These are phyloP conservation scores for Drosophila pegasa DNA, from an alignment of 2,888 invertebrate species.

Conservation along the genomic window DNA sequence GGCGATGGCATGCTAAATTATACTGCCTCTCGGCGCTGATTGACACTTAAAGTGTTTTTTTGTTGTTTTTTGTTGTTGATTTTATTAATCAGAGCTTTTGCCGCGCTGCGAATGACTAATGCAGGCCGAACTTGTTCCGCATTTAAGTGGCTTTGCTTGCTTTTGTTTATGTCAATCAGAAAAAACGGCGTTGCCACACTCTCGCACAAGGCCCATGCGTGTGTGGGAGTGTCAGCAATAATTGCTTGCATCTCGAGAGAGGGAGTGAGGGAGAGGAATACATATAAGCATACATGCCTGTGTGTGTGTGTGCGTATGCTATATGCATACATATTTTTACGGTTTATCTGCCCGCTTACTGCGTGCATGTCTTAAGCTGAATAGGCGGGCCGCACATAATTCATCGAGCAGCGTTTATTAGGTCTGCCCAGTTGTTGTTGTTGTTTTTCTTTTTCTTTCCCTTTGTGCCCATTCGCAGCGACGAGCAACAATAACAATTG, in stretches of 20 bases:
- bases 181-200: constrained; percentile 59
- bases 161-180: constrained; percentile 54
- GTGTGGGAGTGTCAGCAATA: constrained; percentile 77
- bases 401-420: constrained; percentile 63
- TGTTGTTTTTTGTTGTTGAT: constrained; percentile 33
- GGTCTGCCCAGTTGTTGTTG: constrained; percentile 33
- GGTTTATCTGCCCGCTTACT: constrained; percentile 63
- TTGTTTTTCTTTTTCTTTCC: constrained; percentile 28
- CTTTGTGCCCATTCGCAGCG: constrained; percentile 59
- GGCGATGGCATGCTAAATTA: constrained; percentile 30
- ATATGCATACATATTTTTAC: constrained; percentile 63
- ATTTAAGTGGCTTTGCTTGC: constrained; percentile 38
- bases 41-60: constrained; percentile 60
- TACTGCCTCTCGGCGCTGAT: constrained; percentile 50
- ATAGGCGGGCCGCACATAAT: constrained; percentile 46
- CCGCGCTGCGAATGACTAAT: constrained; percentile 59
- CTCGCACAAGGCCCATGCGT: constrained; percentile 27
- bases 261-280: not conserved
- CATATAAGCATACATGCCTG: not conserved
- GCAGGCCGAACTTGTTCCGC: constrained; percentile 29
- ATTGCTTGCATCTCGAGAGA: constrained; percentile 68
- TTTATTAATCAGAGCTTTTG: constrained; percentile 52
- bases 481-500: constrained; percentile 20
- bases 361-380: constrained; percentile 22
- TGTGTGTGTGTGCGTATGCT: not conserved